phyloP scores from a whole-genome alignment of 2,888 invertebrate species.

The Eupithecia subfuscata region DNA sequence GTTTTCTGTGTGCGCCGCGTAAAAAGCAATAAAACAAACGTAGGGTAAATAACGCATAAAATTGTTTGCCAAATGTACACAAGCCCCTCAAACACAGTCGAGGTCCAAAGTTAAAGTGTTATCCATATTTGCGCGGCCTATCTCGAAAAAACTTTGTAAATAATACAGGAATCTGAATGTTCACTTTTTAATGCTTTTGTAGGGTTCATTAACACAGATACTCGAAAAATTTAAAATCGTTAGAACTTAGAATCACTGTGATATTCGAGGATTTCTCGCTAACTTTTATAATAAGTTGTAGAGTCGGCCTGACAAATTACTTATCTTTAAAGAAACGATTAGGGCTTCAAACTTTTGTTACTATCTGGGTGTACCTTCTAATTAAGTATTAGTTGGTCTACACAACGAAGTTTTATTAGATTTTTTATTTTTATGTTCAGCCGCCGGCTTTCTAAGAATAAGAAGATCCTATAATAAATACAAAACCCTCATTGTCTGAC shows the following conservation, averaged over 20 bases:
- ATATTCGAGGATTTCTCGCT: not conserved
- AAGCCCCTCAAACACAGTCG: slow-evolving; percentile 45
- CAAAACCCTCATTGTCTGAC: slow-evolving; percentile 7
- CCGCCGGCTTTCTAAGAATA: not conserved
- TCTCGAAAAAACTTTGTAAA: slow-evolving; percentile 46
- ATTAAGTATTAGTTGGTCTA: not conserved
- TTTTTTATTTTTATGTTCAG: not conserved
- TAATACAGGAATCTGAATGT: slow-evolving; percentile 28
- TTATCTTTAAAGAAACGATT: not conserved
- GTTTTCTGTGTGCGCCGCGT: slow-evolving; percentile 1
- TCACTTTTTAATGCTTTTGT: not conserved
- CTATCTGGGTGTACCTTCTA: not conserved
- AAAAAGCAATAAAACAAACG: slow-evolving; percentile 27
- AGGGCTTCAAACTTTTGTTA: not conserved
- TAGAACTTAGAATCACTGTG: not conserved
- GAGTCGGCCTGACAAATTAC: not conserved
- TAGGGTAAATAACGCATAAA: slow-evolving; percentile 34
- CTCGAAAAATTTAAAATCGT: no score
- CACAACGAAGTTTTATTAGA: not conserved
- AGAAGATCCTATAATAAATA: not conserved
- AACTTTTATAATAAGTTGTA: no score
- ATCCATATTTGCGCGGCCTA: slow-evolving; percentile 54
- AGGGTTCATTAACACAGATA: not conserved
- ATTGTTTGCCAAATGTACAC: slow-evolving; percentile 36
- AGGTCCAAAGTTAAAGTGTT: slow-evolving; percentile 53